These are phyloP conservation scores for Drosophila bifasciata DNA, from an alignment of 1,140 invertebrate genomes.

Conservation along the genomic window DNA sequence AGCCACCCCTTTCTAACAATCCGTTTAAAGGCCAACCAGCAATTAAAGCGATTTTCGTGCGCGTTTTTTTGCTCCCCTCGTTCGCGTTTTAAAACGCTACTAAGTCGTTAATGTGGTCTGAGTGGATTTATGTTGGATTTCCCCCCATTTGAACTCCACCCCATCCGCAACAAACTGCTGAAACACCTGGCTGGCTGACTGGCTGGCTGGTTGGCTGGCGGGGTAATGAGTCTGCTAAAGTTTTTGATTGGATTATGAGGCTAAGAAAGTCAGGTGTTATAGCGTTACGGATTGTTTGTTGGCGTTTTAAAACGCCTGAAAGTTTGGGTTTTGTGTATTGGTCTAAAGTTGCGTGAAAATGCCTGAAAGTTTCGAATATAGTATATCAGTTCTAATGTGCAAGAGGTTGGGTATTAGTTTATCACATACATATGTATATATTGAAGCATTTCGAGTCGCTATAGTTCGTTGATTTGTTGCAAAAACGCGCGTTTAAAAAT, in stretches of 20 bases:
- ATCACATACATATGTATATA: too few relatives aligned
- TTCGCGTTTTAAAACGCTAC: slow-evolving; percentile 43
- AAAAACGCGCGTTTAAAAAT: too few relatives aligned
- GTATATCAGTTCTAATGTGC: too few relatives aligned
- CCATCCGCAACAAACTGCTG: too few relatives aligned
- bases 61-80: slow-evolving; percentile 3
- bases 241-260: slow-evolving; percentile 46
- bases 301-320: too few relatives aligned
- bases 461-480: too few relatives aligned
- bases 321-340: too few relatives aligned
- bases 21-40: slow-evolving; percentile 39
- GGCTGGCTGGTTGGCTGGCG: neutral
- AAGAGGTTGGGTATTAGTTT: too few relatives aligned
- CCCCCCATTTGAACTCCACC: too few relatives aligned
- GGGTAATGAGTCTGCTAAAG: slow-evolving; percentile 44
- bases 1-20: slow-evolving; percentile 15
- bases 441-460: too few relatives aligned
- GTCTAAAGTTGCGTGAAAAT: slow-evolving; percentile 9
- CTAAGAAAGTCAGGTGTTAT: neutral
- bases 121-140: slow-evolving; percentile 23
- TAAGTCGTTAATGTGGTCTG: slow-evolving; percentile 50
- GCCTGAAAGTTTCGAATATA: too few relatives aligned
- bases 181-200: slow-evolving; percentile 1
- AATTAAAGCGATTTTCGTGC: slow-evolving; percentile 32
- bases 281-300: too few relatives aligned